These are phyloP conservation scores for Intellagama lesueurii DNA, from an alignment of 2,797 vertebrate genomes.

Conservation along the genomic window DNA sequence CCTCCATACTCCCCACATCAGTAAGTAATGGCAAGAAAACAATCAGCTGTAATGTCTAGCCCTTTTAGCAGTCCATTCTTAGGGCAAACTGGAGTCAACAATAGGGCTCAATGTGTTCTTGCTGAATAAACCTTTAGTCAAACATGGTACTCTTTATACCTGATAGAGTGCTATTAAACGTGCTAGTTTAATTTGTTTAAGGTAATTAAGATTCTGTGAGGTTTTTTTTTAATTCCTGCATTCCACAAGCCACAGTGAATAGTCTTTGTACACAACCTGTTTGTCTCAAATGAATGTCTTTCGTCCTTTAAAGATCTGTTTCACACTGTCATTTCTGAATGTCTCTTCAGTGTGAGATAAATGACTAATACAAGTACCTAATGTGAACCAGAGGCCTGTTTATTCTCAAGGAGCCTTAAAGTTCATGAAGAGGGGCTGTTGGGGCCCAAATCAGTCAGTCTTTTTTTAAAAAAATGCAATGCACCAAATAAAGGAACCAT, in stretches of 20 bases:
- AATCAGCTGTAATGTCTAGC: conserved; percentile 28
- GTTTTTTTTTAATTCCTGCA: neutral
- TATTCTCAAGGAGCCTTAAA: conserved; percentile 77
- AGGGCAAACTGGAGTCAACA: conserved; percentile 30
- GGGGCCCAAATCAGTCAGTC: conserved; percentile 75
- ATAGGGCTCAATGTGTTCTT: conserved; percentile 37
- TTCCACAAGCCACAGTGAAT: conserved; percentile 64
- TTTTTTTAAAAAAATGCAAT: conserved; percentile 67
- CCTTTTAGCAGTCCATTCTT: conserved; percentile 31
- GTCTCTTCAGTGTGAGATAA: conserved; percentile 75
- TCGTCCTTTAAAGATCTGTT: conserved; percentile 69
- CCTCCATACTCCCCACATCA: no score
- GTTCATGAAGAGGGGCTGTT: conserved; percentile 73
- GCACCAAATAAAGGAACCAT: conserved; percentile 78
- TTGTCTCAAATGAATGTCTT: conserved; percentile 73
- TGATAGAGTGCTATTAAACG: conserved; percentile 68
- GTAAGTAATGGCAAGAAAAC: conserved; percentile 52
- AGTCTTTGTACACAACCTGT: conserved; percentile 69
- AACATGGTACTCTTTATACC: conserved; percentile 55
- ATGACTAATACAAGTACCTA: conserved; percentile 71
- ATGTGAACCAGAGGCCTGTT: conserved; percentile 75
- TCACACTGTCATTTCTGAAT: conserved; percentile 75
- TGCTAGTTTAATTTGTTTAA: conserved; percentile 66
- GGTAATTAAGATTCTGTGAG: conserved; percentile 73
- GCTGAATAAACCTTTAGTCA: conserved; percentile 41